Evolutionary conservation across 92 coral and sea anemone species (phyloP).

Genomic region (Phenganax marumi): DNA sequence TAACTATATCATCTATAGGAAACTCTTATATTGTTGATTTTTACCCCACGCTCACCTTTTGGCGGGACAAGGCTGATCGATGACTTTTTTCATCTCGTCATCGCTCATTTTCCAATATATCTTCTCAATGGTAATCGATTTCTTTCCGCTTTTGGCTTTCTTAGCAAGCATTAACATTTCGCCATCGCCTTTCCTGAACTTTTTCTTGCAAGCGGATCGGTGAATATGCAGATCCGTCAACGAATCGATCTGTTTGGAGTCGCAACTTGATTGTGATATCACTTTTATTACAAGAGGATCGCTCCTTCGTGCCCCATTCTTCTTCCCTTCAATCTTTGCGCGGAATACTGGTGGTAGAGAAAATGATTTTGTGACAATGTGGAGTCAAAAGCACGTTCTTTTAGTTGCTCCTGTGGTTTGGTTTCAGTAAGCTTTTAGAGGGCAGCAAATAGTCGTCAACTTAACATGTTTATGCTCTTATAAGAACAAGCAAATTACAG

Average conservation of each 20-base stretch:
- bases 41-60: background rate
- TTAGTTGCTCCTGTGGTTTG: no score
- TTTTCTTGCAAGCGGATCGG: background rate
- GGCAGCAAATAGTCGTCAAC: no score
- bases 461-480: no score
- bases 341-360: background rate
- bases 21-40: background rate
- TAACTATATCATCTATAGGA: background rate
- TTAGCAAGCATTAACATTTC: background rate
- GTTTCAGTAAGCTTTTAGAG: no score
- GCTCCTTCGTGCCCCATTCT: background rate
- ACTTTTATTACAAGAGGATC: background rate
- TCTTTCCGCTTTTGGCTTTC: slow-evolving; percentile 1
- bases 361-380: no score
- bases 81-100: background rate
- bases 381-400: no score
- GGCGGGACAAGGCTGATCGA: background rate
- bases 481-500: no score
- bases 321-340: background rate
- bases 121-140: background rate
- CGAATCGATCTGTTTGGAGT: background rate
- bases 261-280: background rate
- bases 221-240: background rate
- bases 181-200: background rate
- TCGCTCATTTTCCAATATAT: background rate